These are phyloP conservation scores for Sturmia bella DNA, from an alignment of 2,888 invertebrate species.

Conservation along the genomic window DNA sequence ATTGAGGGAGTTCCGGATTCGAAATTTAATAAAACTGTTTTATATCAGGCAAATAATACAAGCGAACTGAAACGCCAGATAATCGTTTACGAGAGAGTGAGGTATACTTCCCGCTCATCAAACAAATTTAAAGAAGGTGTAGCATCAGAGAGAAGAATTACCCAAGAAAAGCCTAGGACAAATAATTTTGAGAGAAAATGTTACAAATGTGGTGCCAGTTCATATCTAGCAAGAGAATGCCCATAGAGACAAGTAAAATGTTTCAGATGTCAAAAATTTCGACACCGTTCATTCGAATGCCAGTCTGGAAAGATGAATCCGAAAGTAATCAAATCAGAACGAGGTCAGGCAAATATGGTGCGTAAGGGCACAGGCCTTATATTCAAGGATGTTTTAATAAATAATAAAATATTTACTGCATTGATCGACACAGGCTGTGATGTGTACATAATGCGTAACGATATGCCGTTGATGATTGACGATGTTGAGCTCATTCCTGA, in stretches of 20 bases:
- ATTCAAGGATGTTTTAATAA: not conserved
- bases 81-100: not conserved
- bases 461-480: not conserved
- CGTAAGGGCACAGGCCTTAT: not conserved
- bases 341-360: conserved; percentile 23
- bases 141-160: not conserved
- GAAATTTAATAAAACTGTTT: not conserved
- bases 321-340: not conserved
- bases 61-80: not conserved
- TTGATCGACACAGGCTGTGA: conserved; percentile 30
- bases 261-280: no score
- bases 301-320: not conserved
- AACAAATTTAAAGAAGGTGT: conserved; percentile 3
- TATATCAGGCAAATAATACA: not conserved
- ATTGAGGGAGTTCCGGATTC: not conserved
- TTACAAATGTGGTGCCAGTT: not conserved
- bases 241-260: conserved; percentile 1
- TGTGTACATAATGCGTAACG: conserved; percentile 12
- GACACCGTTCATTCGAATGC: conserved; percentile 22
- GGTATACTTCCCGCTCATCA: not conserved
- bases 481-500: conserved; percentile 7
- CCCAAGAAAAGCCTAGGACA: not conserved
- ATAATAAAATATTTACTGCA: not conserved
- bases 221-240: conserved; percentile 3
- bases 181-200: not conserved